Evolutionary conservation across 2,888 invertebrate genomes (phyloP), one percentile per base, ranked within the genome.

Genomic region (Pristionchus fissidentatus): DNA sequence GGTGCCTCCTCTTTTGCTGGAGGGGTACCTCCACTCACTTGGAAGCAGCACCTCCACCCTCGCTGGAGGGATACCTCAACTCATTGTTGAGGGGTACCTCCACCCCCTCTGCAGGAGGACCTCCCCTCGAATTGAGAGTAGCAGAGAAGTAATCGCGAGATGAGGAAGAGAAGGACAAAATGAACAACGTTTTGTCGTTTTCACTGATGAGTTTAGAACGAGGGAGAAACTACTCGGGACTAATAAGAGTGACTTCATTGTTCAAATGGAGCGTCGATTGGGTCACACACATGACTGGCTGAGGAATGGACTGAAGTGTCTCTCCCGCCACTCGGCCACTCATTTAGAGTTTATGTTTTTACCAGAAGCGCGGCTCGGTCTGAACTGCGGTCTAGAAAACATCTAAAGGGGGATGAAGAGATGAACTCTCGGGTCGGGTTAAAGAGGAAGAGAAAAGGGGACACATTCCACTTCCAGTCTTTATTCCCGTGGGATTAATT

Each of bases 301-400:
- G n/a, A 57, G 29, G 57, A 26, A 57, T 8, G 29, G 26, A 10
- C 26, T 57, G n/a, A 57, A n/a, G 29, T 26, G 3, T 29, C 57
- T 57, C 41, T n/a, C n/a, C 38, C 29, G 13, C 32, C 13, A 13
- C 66, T 38, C n/a, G n/a, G n/a, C n/a, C n/a, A n/a, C 66, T 66
- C 66, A 66, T 32, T 38, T 35, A 13, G 41, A 66, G 66, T 66
- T 66, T 66, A 66, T 66, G 62, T 66, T 66, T 66, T 66, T 66
- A 38, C 66, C 66, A 66, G 66, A 66, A n/a, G n/a, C n/a, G n/a
- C 15, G 66, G 66, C 35, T 38, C 38, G 22, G 41, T 38, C 41
- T 66, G 41, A 66, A 66, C 66, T 22, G 66, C 10, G 22, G 66
- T 32, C n/a, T 29, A 66, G 38, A 66, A 66, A 66, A 66, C 66